Evolutionary conservation across 2,888 invertebrate genomes (phyloP).

Genomic region (Gymnocheta viridis): DNA sequence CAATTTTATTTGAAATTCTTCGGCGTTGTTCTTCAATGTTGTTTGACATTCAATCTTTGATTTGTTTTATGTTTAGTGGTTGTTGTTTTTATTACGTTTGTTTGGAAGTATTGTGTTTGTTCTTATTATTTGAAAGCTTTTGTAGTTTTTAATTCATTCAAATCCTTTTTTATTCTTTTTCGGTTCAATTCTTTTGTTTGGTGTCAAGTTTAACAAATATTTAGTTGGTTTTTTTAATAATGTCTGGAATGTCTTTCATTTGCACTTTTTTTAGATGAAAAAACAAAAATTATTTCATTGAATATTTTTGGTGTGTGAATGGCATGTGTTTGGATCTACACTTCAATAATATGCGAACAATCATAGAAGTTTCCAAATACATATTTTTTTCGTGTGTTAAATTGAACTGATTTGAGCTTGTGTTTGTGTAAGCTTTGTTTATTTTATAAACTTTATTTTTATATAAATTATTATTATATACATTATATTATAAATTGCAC

Average conservation of each 20-base stretch:
- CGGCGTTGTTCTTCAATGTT: conserved; percentile 72
- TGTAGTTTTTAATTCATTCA: conserved; percentile 74
- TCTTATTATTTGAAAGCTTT: conserved; percentile 69
- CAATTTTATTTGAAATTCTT: conserved; percentile 76
- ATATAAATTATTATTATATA: too few relatives aligned
- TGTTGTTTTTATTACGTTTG: conserved; percentile 41
- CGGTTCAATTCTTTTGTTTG: conserved; percentile 80
- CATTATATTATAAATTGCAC: too few relatives aligned
- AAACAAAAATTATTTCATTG: conserved; percentile 30
- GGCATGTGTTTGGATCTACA: conserved; percentile 54
- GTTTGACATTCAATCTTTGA: conserved; percentile 72
- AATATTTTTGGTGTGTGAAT: conserved; percentile 55
- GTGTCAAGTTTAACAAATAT: conserved; percentile 80
- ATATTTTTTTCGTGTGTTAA: background rate
- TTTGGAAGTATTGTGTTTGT: conserved; percentile 28
- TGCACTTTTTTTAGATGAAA: conserved; percentile 14
- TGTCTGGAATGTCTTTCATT: conserved; percentile 70
- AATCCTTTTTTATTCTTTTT: conserved; percentile 64
- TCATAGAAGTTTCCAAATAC: background rate
- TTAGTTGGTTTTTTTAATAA: conserved; percentile 71
- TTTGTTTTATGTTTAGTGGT: conserved; percentile 59
- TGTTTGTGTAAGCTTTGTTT: too few relatives aligned
- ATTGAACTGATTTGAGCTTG: too few relatives aligned
- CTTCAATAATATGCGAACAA: conserved; percentile 25
- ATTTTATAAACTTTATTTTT: too few relatives aligned